Base-by-base conservation (phyloP, 2,797 vertebrate species). In the Sebastes cheni region DNA sequence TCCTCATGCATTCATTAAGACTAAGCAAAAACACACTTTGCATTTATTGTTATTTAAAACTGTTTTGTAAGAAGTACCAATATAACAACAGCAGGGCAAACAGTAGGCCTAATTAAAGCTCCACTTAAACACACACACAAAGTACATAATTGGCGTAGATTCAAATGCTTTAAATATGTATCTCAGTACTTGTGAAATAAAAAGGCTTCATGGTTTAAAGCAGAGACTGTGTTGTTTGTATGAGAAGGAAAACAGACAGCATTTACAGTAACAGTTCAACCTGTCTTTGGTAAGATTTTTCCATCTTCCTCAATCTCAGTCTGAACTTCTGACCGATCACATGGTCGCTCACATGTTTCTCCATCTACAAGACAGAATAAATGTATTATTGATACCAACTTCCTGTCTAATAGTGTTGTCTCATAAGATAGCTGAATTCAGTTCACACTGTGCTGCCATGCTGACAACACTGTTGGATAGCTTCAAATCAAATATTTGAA, bases 1-100 rank as follows among this genome's bases (percentile, higher is more conserved):
- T 29, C 59, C n/a, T 32, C 42, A 39, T 72, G 58, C 77, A 34
- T 54, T 75, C 29, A 70, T 66, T 67, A 69, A 66, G 42, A 69
- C n/a, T 1, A 25, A 70, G 27, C n/a, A 52, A 61, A 71, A 67
- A 55, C 7, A 72, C 39, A 64, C 18, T 60, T 50, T 3, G 29
- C 18, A 32, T 12, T 7, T 11, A 34, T 34, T n/a, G 10, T n/a
- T 36, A 1, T 13, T 39, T 13, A 64, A 7, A 68, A 27, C 27
- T 46, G 42, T 54, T 42, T 27, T 27, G 25, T 39, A 60, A 65
- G n/a, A 70, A 30, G 67, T 52, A 52, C 20, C 20, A 50, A 52
- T 52, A 52, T 52, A 52, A n/a, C 50, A 52, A 52, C 50, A 52
- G 50, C 13, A 32, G 2, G 18, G 8, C 54, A 74, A 68, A 42